Base-by-base conservation (phyloP, 1,140 invertebrate genomes). In the Eupeodes corollae region DNA sequence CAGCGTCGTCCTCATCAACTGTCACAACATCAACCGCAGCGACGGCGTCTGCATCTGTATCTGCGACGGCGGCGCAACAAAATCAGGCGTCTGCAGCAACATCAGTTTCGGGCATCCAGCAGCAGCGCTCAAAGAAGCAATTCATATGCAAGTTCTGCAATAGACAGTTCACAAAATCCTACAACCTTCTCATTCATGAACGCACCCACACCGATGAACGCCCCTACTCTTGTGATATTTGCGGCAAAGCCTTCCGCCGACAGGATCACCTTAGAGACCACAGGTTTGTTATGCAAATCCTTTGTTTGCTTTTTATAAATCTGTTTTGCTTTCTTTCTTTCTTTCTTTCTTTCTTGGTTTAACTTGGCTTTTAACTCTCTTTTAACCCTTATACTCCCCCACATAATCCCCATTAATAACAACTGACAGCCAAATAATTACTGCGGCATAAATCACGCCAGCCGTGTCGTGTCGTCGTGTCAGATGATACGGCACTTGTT, bases 101-200 rank as follows among this genome's bases (percentile, higher is more conserved):
- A 26, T 64, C 64, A 34, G 67, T 72, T 52, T 69, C 79, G 14
- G 62, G 70, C 52, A 84, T 0, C 71, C 89, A 55, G 30, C 70
- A 52, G 0, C 74, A 77, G 16, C 67, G 79, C 40, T 88, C 89
- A 2, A 95, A 94, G 71, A 95, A 95, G 66, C 89, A 98, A 65
- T 98, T 96, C 70, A 96, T 98, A 53, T 99, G 96, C 75, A 90
- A 92, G 63, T 98, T 90, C 68, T 99, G 96, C 72, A 87, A 89
- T 61, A 79, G 96, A 34, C 88, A 96, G 60, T 99, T 99, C 69
- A 95, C 94, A 46, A 98, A 98, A 73, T 89, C 91, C 14, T 98
- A 99, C 73, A 98, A 98, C 68, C 77, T 99, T 42, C 73, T 98
- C 41, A 98, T 98, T 55, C 95, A 98, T 72, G 91, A 98, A 70